Evolutionary conservation across 2,113 vertebrate genomes (phyloP), one percentile per base, ranked within the genome.

Genomic region (Gila orcuttii): DNA sequence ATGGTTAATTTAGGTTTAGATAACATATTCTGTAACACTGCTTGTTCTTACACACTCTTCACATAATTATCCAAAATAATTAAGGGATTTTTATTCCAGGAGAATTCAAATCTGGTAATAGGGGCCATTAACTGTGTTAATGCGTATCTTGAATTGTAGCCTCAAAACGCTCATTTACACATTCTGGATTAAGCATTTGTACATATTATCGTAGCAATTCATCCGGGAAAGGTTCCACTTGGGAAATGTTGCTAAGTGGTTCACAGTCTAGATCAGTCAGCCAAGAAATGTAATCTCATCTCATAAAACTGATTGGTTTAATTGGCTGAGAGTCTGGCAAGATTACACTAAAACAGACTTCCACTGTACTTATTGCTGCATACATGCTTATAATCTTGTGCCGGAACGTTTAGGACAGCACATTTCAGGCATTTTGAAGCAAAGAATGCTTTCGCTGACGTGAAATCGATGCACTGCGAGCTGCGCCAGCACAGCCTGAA

Each of bases 381-480:
- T 60, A 79, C 77, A 36, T 79, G 62, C 79, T 69, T 36, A 69
- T 31, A 68, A 69, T 69, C 19, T 15, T 23, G 79, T 47, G 11
- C 9, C 33, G 52, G 52, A 79, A 13, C n/a, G 15, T 59, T 74
- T 60, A 3, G 45, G 62, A 82, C 17, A 52, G 28, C 45, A 82
- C 52, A 69, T 15, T 13, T 23, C 7, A 68, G 45, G 11, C 3
- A 3, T 69, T 69, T 83, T 83, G 25, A 52, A 19, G 28, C 28
- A 82, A 80, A 64, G 42, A 82, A 83, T 83, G 64, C 66, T 57
- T 28, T 19, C 47, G 60, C 69, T 4, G 59, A 62, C 55, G 71
- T 82, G 79, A 85, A 79, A 88, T 88, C 75, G 55, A 80, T 69
- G 84, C 85, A 68, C n/a, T 21, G 19, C 68, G 62, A 28, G 52